Percentiles rank a stretch among this genome's conserved stretches.
phyloP scores from a whole-genome alignment of 1,140 invertebrate genomes.

The Euborellia annulipes region DNA sequence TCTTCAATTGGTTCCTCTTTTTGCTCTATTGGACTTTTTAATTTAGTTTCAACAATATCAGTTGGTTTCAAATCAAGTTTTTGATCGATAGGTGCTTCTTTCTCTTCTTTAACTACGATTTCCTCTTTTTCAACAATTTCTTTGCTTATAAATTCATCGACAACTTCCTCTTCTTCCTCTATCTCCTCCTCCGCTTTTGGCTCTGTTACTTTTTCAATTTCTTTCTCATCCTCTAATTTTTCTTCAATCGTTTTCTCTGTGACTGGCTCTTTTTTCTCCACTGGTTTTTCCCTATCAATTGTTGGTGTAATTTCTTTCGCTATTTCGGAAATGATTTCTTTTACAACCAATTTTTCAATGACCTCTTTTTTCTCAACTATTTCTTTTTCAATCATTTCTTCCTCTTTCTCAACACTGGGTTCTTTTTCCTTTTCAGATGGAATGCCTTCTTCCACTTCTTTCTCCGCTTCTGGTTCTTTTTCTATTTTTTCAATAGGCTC shows the following conservation, averaged over 20 bases:
- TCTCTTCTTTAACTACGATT: not conserved
- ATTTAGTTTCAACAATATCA: too few relatives aligned
- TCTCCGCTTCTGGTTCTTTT: slow-evolving; percentile 2
- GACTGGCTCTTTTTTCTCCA: not conserved
- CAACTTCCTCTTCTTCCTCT: not conserved
- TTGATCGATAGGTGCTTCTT: not conserved
- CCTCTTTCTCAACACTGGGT: not conserved
- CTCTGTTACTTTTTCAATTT: not conserved
- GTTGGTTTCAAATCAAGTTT: too few relatives aligned
- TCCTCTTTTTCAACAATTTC: not conserved
- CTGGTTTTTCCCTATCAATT: not conserved
- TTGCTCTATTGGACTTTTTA: too few relatives aligned
- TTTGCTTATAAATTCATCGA: not conserved
- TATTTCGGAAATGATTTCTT: not conserved
- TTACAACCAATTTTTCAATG: slow-evolving; percentile 1
- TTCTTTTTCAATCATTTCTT: too few relatives aligned
- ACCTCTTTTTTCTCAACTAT: too few relatives aligned
- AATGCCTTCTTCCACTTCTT: slow-evolving; percentile 9
- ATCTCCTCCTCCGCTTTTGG: not conserved
- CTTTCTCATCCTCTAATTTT: not conserved
- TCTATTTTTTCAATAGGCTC: slow-evolving; percentile 1
- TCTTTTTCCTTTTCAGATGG: not conserved
- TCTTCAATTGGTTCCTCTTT: slow-evolving; percentile 21
- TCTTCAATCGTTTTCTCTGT: not conserved
- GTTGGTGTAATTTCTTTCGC: not conserved